Evolutionary conservation across 2,888 invertebrate genomes (phyloP).

Genomic region (Drosophila anomelani): DNA sequence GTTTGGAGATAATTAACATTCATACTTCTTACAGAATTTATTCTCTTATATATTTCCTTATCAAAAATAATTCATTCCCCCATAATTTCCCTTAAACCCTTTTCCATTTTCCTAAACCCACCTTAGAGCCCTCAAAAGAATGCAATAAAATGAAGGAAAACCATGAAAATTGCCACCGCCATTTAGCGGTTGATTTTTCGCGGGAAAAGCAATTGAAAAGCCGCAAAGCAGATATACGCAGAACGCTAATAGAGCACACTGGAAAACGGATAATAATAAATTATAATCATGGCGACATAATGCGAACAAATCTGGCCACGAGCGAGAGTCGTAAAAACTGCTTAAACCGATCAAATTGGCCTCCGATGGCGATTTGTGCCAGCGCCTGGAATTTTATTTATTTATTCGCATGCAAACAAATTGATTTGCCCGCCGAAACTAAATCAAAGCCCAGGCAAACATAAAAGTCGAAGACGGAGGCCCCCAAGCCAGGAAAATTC

Average conservation of each 20-base stretch:
- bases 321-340: conserved; percentile 69
- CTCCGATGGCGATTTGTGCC: conserved; percentile 71
- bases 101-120: conserved; percentile 8
- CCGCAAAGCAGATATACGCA: conserved; percentile 26
- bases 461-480: conserved; percentile 43
- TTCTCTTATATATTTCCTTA: too few species aligned
- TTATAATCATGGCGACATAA: conserved; percentile 72
- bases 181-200: conserved; percentile 45
- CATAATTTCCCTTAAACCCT: neutral
- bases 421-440: conserved; percentile 71
- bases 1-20: neutral
- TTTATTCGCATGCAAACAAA: conserved; percentile 74
- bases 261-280: conserved; percentile 68
- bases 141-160: conserved; percentile 30
- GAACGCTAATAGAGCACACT: conserved; percentile 28
- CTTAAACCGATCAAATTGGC: conserved; percentile 76
- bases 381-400: conserved; percentile 70
- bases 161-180: conserved; percentile 20
- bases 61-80: neutral
- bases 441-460: conserved; percentile 69
- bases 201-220: conserved; percentile 47
- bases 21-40: neutral
- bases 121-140: conserved; percentile 45
- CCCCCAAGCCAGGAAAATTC: conserved; percentile 25
- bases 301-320: conserved; percentile 70